Base-by-base conservation (phyloP, 2,888 invertebrate genomes). In the Didymodactylos carnosus region DNA sequence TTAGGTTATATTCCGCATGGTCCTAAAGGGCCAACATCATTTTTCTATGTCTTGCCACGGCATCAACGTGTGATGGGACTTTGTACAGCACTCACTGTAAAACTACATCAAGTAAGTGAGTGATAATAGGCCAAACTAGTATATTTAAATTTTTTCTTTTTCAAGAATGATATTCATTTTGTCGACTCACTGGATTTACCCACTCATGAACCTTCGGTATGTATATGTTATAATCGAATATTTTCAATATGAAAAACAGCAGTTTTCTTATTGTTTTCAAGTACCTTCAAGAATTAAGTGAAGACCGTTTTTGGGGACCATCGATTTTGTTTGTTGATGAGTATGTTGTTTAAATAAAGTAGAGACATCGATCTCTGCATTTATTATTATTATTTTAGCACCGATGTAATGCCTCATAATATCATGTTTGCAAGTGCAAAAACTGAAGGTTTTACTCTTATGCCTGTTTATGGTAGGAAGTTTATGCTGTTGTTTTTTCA, bases 31-130 rank as follows among this genome's bases (percentile, higher is more conserved):
- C 94, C 94, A 0, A 90, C 88, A 53, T 88, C 91, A 0, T 89
- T 91, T 82, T 98, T 94, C 83, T 97, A 89, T 81, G 95, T 98
- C 94, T 83, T 95, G 70, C 90, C 92, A 0, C 90, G 89, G 81
- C 87, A 87, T 77, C 83, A 86, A 8, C 86, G 97, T 77, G 84
- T 94, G 0, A 81, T 87, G 75, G 97, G 97, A 0, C 86, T 99
- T 11, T 89, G 89, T 16, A 87, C 90, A 13, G 89, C 90, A 0
- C 84, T 97, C 53, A 91, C 95, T 1, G 87, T 91, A 0, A 99
- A 98, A 84, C 86, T 93, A 76, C 92, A 92, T 0, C 95, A 87
- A 81, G 85, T 85, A 78, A 53, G 43, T 73, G 51, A 19, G 0
- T 1, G 25, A 25, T 41, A 1, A 70, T 69, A 8, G 7, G 14